Percentiles rank a stretch among this genome's conserved stretches.
Conservation (phyloP, 2,797 vertebrate species). For the Thripadectes ignobilis region DNA sequence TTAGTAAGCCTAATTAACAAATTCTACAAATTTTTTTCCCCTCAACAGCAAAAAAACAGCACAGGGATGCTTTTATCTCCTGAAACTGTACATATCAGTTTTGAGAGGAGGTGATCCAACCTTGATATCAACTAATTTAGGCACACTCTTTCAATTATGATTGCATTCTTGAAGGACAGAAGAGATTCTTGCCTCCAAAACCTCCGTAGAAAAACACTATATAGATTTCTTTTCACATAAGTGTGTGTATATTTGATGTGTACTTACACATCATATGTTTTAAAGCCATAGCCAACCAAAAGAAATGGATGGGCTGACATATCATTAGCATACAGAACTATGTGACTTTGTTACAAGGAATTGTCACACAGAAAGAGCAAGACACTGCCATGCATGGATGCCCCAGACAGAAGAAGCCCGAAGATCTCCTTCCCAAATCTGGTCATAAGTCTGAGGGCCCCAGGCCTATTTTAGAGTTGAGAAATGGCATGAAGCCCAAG, state of each 20-base stretch:
- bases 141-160: background rate
- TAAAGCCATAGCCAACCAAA: background rate
- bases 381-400: background rate
- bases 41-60: background rate
- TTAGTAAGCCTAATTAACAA: background rate
- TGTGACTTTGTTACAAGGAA: background rate
- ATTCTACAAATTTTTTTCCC: background rate
- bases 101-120: background rate
- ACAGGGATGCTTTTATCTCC: background rate
- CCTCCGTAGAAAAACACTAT: background rate
- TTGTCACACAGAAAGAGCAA: background rate
- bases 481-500: background rate
- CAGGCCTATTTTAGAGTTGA: background rate
- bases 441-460: background rate
- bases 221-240: background rate
- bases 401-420: background rate
- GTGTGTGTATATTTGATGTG: rapidly evolving
- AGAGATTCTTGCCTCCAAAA: background rate
- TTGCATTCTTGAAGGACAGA: background rate
- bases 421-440: background rate
- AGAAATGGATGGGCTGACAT: background rate
- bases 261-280: background rate
- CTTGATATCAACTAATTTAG: background rate
- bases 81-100: background rate
- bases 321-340: background rate